Percentiles rank a stretch among this genome's conserved stretches.
phyloP scores from a whole-genome alignment of 2,113 vertebrate genomes.

The Crocuta crocuta region DNA sequence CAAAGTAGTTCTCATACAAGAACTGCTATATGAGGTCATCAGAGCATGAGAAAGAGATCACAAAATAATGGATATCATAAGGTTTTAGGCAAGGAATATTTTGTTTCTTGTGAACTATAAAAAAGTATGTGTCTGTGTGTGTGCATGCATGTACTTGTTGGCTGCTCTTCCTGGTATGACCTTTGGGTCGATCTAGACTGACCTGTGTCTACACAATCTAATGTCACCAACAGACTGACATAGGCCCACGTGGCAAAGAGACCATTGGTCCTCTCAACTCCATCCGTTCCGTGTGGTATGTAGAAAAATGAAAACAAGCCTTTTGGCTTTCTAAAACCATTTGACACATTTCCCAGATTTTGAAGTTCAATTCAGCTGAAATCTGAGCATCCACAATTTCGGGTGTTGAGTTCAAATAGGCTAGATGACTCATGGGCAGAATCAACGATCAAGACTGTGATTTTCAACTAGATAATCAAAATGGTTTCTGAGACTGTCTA shows the following conservation, averaged over 20 bases:
- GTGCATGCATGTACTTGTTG: background rate
- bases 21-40: background rate
- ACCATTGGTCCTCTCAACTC: background rate
- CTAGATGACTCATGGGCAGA: slow-evolving; percentile 53
- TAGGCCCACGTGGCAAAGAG: background rate
- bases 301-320: background rate
- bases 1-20: too few relatives aligned
- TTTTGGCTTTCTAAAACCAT: slow-evolving; percentile 27
- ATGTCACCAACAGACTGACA: slow-evolving; percentile 13
- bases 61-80: background rate
- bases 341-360: slow-evolving; percentile 61
- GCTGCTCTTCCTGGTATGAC: background rate
- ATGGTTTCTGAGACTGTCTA: background rate
- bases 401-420: slow-evolving; percentile 32
- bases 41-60: background rate
- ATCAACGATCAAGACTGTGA: slow-evolving; percentile 43
- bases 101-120: background rate
- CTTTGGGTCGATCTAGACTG: background rate
- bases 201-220: slow-evolving; percentile 41
- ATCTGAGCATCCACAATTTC: slow-evolving; percentile 52
- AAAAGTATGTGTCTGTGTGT: background rate
- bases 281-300: background rate
- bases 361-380: slow-evolving; percentile 62
- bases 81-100: background rate
- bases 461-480: slow-evolving; percentile 1